phyloP scores from a whole-genome alignment of 2,888 invertebrate genomes.

The Shargacucullia verbasci region DNA sequence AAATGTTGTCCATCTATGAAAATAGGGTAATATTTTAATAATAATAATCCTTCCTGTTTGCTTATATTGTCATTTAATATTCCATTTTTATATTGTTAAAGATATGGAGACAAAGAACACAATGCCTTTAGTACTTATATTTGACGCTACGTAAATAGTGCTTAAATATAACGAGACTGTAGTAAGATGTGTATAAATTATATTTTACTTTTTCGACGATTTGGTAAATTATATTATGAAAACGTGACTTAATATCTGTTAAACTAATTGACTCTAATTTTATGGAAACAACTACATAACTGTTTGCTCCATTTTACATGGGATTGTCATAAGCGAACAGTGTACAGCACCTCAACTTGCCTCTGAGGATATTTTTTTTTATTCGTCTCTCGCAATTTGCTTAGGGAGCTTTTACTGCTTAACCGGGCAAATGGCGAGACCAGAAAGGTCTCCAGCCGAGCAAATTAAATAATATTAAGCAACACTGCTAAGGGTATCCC shows the following conservation, averaged over 20 bases:
- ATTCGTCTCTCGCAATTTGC: too few relatives aligned
- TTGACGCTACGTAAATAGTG: slow-evolving; percentile 36
- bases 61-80: slow-evolving; percentile 19
- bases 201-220: slow-evolving; percentile 9
- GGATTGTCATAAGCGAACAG: neutral
- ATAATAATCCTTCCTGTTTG: slow-evolving; percentile 12
- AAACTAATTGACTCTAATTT: slow-evolving; percentile 12
- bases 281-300: slow-evolving; percentile 6
- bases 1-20: slow-evolving; percentile 31
- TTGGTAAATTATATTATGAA: slow-evolving; percentile 18
- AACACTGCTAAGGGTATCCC: too few relatives aligned
- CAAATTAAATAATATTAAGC: too few relatives aligned
- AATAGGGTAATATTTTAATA: slow-evolving; percentile 14
- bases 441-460: too few relatives aligned
- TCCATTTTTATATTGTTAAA: slow-evolving; percentile 29
- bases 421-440: too few relatives aligned
- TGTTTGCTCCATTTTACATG: neutral
- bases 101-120: slow-evolving; percentile 8
- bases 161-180: slow-evolving; percentile 47
- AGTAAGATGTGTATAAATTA: slow-evolving; percentile 7
- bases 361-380: neutral
- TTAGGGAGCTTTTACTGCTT: too few relatives aligned
- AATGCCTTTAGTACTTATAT: slow-evolving; percentile 25
- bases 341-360: slow-evolving; percentile 1
- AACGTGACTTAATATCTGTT: slow-evolving; percentile 34